Conservation (phyloP, 2,888 invertebrate genomes). For the Nipponacmea schrenckii region DNA sequence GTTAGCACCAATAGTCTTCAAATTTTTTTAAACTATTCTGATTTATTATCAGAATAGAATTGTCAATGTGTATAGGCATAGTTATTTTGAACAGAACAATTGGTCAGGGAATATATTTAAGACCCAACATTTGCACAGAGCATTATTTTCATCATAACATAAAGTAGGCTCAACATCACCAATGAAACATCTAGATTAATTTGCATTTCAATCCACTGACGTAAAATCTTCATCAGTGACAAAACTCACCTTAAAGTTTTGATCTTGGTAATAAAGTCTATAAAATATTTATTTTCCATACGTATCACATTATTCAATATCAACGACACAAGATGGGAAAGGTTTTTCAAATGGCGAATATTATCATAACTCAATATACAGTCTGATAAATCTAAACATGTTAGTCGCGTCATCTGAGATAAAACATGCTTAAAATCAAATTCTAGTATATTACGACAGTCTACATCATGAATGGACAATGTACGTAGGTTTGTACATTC, state of each 20-base stretch:
- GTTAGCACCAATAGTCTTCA: too few relatives aligned
- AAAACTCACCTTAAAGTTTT: too few relatives aligned
- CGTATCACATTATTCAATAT: constrained; percentile 82
- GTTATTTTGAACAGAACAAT: background rate
- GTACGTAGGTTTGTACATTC: constrained; percentile 33
- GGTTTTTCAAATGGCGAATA: constrained; percentile 76
- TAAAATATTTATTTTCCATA: too few relatives aligned
- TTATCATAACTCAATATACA: constrained; percentile 68
- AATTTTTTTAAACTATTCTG: too few relatives aligned
- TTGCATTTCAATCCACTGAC: too few relatives aligned
- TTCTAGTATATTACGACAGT: background rate
- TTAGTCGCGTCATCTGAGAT: constrained; percentile 66
- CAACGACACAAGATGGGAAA: constrained; percentile 79
- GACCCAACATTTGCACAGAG: background rate
- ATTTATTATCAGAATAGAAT: too few relatives aligned
- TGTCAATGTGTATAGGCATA: background rate
- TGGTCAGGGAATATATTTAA: background rate
- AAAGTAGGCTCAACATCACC: background rate
- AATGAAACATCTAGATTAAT: background rate
- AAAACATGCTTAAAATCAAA: constrained; percentile 15
- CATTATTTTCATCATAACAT: background rate
- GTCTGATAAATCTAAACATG: constrained; percentile 79
- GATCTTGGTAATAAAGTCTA: too few relatives aligned
- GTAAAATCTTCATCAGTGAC: too few relatives aligned
- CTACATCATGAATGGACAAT: background rate